These are phyloP conservation scores for Symphodus melops DNA, from an alignment of 2,113 vertebrate species.

Conservation along the genomic window DNA sequence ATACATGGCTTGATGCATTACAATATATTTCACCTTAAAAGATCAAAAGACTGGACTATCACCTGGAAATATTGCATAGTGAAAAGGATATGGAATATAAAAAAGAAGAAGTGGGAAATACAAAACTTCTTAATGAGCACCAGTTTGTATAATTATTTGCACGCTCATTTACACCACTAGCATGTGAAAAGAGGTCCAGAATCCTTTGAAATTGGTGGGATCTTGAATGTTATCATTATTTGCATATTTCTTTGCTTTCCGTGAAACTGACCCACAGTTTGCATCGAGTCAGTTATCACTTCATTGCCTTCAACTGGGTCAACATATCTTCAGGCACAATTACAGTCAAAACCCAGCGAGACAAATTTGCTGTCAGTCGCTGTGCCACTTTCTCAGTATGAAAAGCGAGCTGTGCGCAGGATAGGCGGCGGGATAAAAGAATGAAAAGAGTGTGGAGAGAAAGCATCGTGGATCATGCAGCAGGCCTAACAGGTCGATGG, in stretches of 20 bases:
- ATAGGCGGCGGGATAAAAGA: slow-evolving; percentile 18
- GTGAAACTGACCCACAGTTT: slow-evolving; percentile 57
- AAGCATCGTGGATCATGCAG: slow-evolving; percentile 58
- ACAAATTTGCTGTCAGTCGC: slow-evolving; percentile 70
- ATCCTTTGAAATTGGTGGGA: slow-evolving; percentile 25
- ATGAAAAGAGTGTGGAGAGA: slow-evolving; percentile 28
- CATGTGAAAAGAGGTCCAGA: slow-evolving; percentile 56
- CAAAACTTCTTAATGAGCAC: slow-evolving; percentile 37
- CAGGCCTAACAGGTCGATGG: slow-evolving; percentile 67
- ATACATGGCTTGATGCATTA: neutral
- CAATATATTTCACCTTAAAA: neutral
- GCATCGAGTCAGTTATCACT: slow-evolving; percentile 58
- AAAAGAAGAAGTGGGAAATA: slow-evolving; percentile 39
- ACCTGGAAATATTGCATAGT: slow-evolving; percentile 8
- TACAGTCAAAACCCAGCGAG: slow-evolving; percentile 64
- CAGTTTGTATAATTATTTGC: slow-evolving; percentile 47
- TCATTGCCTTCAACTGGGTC: slow-evolving; percentile 73
- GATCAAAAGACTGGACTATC: neutral
- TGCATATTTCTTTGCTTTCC: slow-evolving; percentile 57
- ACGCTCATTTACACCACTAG: slow-evolving; percentile 38
- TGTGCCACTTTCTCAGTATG: slow-evolving; percentile 53
- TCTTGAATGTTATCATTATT: slow-evolving; percentile 46
- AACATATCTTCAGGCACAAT: slow-evolving; percentile 70
- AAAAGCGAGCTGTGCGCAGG: slow-evolving; percentile 47
- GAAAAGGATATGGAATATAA: slow-evolving; percentile 20